Conservation (phyloP, 2,113 vertebrate species). For the Strigops habroptila region DNA sequence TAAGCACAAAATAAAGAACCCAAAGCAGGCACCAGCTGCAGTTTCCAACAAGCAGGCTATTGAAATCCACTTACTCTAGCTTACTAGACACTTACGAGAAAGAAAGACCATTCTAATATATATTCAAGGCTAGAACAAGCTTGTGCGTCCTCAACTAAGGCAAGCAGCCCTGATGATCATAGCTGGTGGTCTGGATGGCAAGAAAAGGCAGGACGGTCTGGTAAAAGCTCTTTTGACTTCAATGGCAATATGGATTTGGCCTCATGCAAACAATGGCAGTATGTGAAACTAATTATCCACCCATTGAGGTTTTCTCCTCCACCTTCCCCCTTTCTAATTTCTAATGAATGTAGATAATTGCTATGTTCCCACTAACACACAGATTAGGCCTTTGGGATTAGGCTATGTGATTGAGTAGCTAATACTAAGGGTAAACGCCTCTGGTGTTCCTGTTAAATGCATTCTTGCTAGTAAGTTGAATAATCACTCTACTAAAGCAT, state of each 20-base stretch:
- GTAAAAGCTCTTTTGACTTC: slow-evolving; percentile 60
- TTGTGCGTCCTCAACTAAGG: slow-evolving; percentile 4
- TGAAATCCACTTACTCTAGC: slow-evolving; percentile 31
- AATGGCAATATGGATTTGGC: slow-evolving; percentile 47
- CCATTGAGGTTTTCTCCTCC: slow-evolving; percentile 51
- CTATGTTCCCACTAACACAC: slow-evolving; percentile 54
- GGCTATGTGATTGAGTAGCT: slow-evolving; percentile 48
- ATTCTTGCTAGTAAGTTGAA: slow-evolving; percentile 66
- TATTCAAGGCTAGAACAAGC: slow-evolving; percentile 55
- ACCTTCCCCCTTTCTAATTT: slow-evolving; percentile 31
- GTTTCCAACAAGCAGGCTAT: slow-evolving; percentile 43
- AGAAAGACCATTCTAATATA: slow-evolving; percentile 32
- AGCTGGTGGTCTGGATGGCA: slow-evolving; percentile 68
- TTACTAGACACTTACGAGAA: slow-evolving; percentile 21
- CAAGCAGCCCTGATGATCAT: slow-evolving; percentile 37
- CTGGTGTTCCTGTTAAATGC: slow-evolving; percentile 51
- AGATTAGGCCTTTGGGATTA: slow-evolving; percentile 70
- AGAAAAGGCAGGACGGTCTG: neutral
- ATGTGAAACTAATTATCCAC: slow-evolving; percentile 68
- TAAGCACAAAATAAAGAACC: slow-evolving; percentile 51
- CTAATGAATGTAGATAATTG: slow-evolving; percentile 66
- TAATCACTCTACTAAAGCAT: slow-evolving; percentile 43
- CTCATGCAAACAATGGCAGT: slow-evolving; percentile 48
- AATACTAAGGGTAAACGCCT: slow-evolving; percentile 71
- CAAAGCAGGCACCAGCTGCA: slow-evolving; percentile 39